A percentile compares a stretch with the other conserved stretches of the same genome.
Evolutionary conservation across 1,140 invertebrate species (phyloP).

Genomic region (Lordiphosa stackelbergi): DNA sequence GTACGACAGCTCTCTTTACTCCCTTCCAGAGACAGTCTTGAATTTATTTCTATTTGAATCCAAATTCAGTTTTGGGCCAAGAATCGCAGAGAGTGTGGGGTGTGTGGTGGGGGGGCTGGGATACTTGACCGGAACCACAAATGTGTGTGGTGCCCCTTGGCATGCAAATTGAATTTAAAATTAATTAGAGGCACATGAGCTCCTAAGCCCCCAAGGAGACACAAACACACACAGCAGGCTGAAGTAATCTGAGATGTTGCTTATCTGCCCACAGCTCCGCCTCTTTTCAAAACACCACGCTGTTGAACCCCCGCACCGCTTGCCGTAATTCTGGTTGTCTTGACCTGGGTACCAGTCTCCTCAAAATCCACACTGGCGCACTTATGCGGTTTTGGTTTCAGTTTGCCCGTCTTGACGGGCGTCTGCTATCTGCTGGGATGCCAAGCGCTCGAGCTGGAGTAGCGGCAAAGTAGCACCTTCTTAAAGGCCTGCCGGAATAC

Average conservation of each 20-base stretch:
- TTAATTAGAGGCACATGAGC: slow-evolving; percentile 61
- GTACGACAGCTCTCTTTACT: too few species aligned
- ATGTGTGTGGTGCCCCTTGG: slow-evolving; percentile 25
- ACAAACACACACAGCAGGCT: background rate
- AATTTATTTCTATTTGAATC: too few species aligned
- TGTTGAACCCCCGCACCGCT: slow-evolving; percentile 1
- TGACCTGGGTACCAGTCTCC: slow-evolving; percentile 22
- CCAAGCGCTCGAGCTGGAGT: slow-evolving; percentile 81
- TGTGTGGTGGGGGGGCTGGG: too few species aligned
- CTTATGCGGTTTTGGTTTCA: slow-evolving; percentile 47
- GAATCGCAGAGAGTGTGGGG: too few species aligned
- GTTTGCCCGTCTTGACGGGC: slow-evolving; percentile 49
- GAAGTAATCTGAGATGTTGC: background rate
- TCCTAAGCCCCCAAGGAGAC: slow-evolving; percentile 34
- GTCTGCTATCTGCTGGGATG: slow-evolving; percentile 75
- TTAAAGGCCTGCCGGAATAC: slow-evolving; percentile 94
- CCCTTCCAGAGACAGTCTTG: too few species aligned
- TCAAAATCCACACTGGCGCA: slow-evolving; percentile 59
- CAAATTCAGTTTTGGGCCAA: too few species aligned
- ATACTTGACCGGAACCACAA: slow-evolving; percentile 4
- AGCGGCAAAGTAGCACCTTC: slow-evolving; percentile 89
- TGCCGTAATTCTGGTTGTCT: background rate
- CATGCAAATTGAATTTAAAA: slow-evolving; percentile 72
- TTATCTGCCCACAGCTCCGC: slow-evolving; percentile 17
- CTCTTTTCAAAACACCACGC: slow-evolving; percentile 34